A percentile compares a stretch with the other conserved stretches of the same genome.
phyloP scores from a whole-genome alignment of 2,888 invertebrate genomes.

The Mongoloraphidia duomilia region DNA sequence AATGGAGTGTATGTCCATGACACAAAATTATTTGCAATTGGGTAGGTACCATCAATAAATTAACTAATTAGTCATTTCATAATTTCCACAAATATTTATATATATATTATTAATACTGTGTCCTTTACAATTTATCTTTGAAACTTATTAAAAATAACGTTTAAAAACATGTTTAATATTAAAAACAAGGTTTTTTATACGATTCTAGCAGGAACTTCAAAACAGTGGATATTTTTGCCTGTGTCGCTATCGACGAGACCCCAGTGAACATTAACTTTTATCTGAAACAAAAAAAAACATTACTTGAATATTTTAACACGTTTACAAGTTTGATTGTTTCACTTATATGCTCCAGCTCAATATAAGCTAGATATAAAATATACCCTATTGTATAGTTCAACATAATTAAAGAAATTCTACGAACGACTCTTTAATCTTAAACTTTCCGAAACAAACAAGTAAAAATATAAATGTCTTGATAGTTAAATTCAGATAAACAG shows the following conservation, averaged over 20 bases:
- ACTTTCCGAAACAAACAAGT: too few species aligned
- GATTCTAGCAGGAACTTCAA: constrained; percentile 55
- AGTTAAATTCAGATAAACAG: too few species aligned
- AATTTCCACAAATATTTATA: too few species aligned
- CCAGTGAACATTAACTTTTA: constrained; percentile 50
- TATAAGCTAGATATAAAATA: neutral
- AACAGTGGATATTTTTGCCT: constrained; percentile 41
- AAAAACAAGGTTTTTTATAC: neutral
- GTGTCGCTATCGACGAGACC: constrained; percentile 30
- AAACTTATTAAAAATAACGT: too few species aligned
- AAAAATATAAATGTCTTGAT: too few species aligned
- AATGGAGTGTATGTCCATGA: too few species aligned
- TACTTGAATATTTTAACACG: neutral
- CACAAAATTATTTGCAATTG: too few species aligned
- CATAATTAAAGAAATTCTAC: neutral
- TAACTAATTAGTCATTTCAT: too few species aligned
- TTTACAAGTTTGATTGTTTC: neutral
- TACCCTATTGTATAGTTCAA: neutral
- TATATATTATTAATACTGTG: too few species aligned
- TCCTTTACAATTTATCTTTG: too few species aligned
- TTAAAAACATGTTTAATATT: neutral
- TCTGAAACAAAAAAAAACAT: constrained; percentile 29
- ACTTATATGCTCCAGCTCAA: neutral
- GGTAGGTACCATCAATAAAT: too few species aligned
- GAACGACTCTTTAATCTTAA: too few species aligned